Evolutionary conservation across 2,888 invertebrate genomes (phyloP).

Genomic region (Oligia fasciuncula): DNA sequence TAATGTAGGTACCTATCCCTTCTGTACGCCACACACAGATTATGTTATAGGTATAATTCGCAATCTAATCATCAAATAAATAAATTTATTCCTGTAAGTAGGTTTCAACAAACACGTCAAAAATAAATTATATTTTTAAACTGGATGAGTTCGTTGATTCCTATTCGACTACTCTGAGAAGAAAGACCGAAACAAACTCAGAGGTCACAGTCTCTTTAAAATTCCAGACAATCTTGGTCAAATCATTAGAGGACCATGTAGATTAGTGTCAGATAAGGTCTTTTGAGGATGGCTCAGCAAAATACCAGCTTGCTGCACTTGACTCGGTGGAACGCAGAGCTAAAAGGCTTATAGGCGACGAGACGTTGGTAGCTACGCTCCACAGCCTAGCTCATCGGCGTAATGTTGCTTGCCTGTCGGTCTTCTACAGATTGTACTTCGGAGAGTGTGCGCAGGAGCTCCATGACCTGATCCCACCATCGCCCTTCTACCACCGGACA

Average conservation of each 20-base stretch:
- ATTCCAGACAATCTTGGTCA: not conserved
- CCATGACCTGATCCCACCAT: too few species aligned
- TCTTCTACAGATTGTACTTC: too few species aligned
- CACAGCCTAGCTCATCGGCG: too few species aligned
- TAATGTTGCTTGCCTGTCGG: too few species aligned
- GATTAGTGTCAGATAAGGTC: not conserved
- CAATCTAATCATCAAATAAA: too few species aligned
- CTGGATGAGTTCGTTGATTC: not conserved
- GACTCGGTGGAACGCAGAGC: too few species aligned
- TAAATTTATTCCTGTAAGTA: not conserved
- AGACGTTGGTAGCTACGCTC: too few species aligned
- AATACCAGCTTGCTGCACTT: too few species aligned
- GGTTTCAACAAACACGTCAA: not conserved
- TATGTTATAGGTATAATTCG: not conserved
- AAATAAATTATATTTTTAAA: not conserved
- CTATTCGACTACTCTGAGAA: not conserved
- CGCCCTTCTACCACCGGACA: too few species aligned
- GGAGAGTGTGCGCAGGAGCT: too few species aligned
- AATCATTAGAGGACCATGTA: not conserved
- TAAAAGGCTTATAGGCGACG: too few species aligned
- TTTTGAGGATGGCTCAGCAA: too few species aligned
- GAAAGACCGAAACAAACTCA: not conserved
- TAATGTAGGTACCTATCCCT: not conserved
- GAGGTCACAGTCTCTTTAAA: not conserved
- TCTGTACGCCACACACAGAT: not conserved